phyloP scores from a whole-genome alignment of 2,888 invertebrate species.

The Hemistola chrysoprasaria region DNA sequence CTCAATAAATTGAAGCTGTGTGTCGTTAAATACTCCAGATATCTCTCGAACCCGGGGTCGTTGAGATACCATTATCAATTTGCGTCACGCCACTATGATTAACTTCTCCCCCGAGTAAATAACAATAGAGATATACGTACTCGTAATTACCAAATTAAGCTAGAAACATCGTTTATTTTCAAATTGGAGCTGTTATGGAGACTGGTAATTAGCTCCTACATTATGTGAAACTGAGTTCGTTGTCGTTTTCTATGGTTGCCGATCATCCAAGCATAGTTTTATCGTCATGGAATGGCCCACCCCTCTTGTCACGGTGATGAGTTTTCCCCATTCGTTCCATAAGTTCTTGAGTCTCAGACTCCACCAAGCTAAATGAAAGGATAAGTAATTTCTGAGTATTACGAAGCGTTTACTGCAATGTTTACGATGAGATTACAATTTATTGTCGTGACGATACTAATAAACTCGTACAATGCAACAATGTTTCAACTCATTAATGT shows the following conservation, averaged over 20 bases:
- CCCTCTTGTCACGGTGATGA: slow-evolving; percentile 76
- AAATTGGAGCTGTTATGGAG: slow-evolving; percentile 33
- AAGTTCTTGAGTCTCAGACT: neutral
- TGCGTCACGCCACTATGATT: slow-evolving; percentile 61
- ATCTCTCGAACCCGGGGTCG: slow-evolving; percentile 53
- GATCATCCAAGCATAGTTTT: slow-evolving; percentile 68
- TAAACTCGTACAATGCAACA: slow-evolving; percentile 25
- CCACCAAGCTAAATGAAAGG: slow-evolving; percentile 10
- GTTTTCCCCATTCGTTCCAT: slow-evolving; percentile 28
- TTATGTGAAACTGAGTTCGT: slow-evolving; percentile 48
- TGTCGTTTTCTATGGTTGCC: slow-evolving; percentile 59
- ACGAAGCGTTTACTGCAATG: slow-evolving; percentile 35
- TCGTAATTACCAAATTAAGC: slow-evolving; percentile 3
- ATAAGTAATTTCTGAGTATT: slow-evolving; percentile 30
- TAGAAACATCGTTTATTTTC: slow-evolving; percentile 10
- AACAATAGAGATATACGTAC: slow-evolving; percentile 9
- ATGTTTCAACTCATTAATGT: slow-evolving; percentile 14
- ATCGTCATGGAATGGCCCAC: slow-evolving; percentile 74
- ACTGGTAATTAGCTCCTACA: too few relatives aligned
- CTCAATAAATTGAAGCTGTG: slow-evolving; percentile 69
- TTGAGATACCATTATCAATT: slow-evolving; percentile 70
- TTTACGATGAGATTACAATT: slow-evolving; percentile 32
- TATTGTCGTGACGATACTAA: slow-evolving; percentile 31
- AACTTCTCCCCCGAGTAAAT: slow-evolving; percentile 25
- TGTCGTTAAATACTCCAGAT: slow-evolving; percentile 49